Evolutionary conservation across 1,140 invertebrate species (phyloP).

Genomic region (Camponotus pennsylvanicus): DNA sequence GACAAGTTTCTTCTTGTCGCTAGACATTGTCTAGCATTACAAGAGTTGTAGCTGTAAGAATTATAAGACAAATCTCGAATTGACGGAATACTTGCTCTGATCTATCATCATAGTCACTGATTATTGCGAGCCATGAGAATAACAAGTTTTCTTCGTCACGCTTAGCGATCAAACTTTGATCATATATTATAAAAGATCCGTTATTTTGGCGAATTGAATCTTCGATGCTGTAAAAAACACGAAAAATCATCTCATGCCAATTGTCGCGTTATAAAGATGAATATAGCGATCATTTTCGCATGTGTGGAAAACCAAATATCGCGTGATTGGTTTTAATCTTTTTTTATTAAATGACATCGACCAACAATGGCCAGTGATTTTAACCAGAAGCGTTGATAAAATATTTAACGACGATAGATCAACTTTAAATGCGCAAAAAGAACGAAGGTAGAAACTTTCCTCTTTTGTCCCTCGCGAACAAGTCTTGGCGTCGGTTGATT

Average conservation of each 20-base stretch:
- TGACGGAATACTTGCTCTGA: background rate
- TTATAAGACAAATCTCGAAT: background rate
- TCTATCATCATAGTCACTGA: background rate
- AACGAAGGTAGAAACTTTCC: background rate
- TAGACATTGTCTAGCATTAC: conserved; percentile 24
- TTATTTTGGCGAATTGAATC: conserved; percentile 14
- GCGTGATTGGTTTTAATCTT: background rate
- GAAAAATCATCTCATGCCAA: background rate
- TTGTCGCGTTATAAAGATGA: background rate
- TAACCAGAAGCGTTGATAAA: conserved; percentile 42
- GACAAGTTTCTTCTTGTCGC: background rate
- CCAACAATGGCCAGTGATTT: conserved; percentile 53
- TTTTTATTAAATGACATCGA: conserved; percentile 38
- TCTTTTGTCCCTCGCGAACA: background rate
- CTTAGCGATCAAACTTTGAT: conserved; percentile 26
- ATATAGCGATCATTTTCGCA: background rate
- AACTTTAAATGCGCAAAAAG: conserved; percentile 1
- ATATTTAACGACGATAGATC: conserved; percentile 28
- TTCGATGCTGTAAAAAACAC: background rate
- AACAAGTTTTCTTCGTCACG: background rate
- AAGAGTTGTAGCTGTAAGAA: background rate
- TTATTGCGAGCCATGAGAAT: conserved; percentile 3
- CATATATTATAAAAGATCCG: background rate
- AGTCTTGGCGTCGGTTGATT: background rate
- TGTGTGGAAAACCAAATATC: background rate